Percentiles rank a stretch among this genome's conserved stretches.
These are phyloP conservation scores for Dipodomys spectabilis DNA, from an alignment of 2,113 vertebrate genomes.

Conservation along the genomic window DNA sequence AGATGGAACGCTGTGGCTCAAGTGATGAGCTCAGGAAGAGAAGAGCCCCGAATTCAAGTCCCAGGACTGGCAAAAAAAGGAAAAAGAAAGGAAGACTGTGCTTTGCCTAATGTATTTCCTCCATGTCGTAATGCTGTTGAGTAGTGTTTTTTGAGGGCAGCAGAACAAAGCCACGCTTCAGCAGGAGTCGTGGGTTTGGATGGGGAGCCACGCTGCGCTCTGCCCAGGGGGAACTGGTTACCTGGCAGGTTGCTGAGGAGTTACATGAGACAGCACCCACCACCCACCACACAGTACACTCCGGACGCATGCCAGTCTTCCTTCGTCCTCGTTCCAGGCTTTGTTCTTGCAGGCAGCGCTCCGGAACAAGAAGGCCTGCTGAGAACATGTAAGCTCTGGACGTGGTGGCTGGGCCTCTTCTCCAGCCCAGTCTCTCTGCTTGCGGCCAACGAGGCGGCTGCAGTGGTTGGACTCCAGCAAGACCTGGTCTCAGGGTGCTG, in stretches of 20 bases:
- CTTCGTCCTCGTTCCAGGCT: not conserved
- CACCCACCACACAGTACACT: fast-evolving
- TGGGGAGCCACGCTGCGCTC: too few species aligned
- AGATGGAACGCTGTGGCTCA: too few species aligned
- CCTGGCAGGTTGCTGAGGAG: too few species aligned
- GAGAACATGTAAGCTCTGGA: not conserved
- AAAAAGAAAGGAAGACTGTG: not conserved
- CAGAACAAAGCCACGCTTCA: not conserved
- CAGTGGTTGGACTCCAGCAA: slow-evolving; percentile 65
- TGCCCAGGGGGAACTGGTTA: too few species aligned
- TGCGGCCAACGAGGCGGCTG: slow-evolving; percentile 63
- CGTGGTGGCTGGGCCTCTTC: not conserved
- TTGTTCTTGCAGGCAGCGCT: slow-evolving; percentile 21
- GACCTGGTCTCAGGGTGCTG: slow-evolving; percentile 53
- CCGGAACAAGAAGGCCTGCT: slow-evolving; percentile 44
- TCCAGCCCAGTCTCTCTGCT: slow-evolving; percentile 41
- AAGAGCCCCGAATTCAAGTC: too few species aligned
- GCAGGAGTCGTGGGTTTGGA: not conserved
- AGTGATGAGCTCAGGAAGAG: too few species aligned
- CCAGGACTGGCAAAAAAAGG: too few species aligned
- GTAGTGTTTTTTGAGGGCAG: not conserved
- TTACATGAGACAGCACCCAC: not conserved
- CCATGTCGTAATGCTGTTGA: too few species aligned
- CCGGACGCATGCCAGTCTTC: not conserved
- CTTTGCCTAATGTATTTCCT: not conserved